Evolutionary conservation across 2,888 invertebrate genomes (phyloP).

Genomic region (Melinopterus prodromus): DNA sequence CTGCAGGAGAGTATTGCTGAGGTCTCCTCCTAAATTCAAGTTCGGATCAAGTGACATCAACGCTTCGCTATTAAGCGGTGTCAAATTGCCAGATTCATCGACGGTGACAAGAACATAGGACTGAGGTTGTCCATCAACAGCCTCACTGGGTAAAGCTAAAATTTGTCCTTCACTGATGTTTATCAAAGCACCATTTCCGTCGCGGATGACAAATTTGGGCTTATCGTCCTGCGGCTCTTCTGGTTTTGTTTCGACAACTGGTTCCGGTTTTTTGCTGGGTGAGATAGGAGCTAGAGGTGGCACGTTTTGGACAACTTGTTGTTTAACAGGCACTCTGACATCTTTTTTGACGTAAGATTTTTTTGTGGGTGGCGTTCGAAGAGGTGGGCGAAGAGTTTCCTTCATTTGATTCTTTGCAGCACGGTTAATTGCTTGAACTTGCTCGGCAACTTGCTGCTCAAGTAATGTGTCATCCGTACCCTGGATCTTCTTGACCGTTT

Average conservation of each 20-base stretch:
- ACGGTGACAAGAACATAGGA: conserved; percentile 77
- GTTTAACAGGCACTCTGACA: conserved; percentile 17
- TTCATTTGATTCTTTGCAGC: conserved; percentile 44
- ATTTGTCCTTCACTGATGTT: conserved; percentile 70
- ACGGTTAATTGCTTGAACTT: conserved; percentile 57
- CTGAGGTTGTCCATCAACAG: conserved; percentile 75
- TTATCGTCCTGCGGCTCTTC: conserved; percentile 50
- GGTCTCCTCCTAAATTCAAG: conserved; percentile 60
- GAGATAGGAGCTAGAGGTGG: conserved; percentile 52
- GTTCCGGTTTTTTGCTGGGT: conserved; percentile 42
- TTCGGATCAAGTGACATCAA: conserved; percentile 67
- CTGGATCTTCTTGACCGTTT: conserved; percentile 56
- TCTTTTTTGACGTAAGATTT: conserved; percentile 33
- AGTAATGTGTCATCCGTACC: conserved; percentile 53
- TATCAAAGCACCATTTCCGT: conserved; percentile 58
- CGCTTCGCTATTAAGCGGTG: conserved; percentile 76
- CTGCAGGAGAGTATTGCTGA: conserved; percentile 65
- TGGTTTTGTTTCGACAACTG: conserved; percentile 29
- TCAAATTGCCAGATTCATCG: conserved; percentile 75
- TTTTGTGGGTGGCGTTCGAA: conserved; percentile 22
- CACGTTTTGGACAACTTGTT: conserved; percentile 35
- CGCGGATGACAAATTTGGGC: conserved; percentile 59
- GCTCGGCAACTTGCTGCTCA: conserved; percentile 57
- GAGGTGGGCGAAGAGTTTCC: conserved; percentile 22
- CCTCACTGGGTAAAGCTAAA: conserved; percentile 77